Percentiles rank a stretch among this genome's conserved stretches.
Evolutionary conservation across 2,797 vertebrate species (phyloP).

Genomic region (Pitangus sulphuratus): DNA sequence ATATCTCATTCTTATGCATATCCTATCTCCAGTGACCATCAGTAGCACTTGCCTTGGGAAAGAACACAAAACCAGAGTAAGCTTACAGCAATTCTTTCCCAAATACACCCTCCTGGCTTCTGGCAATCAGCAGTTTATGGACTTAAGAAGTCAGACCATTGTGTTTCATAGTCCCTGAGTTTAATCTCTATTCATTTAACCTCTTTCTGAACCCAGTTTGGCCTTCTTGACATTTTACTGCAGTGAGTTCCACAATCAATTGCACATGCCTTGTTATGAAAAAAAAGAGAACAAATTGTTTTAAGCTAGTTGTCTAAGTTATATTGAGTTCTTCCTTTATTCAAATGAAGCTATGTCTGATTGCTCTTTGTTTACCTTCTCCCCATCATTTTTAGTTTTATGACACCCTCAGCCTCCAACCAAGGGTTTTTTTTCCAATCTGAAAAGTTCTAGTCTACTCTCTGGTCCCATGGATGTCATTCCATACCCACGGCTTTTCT

Average conservation of each 20-base stretch:
- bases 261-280: not conserved
- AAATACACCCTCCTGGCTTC: slow-evolving; percentile 29
- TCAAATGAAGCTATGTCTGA: not conserved
- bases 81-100: slow-evolving; percentile 40
- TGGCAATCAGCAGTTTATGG: slow-evolving; percentile 21
- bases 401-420: not conserved
- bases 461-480: not conserved
- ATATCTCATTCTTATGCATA: not conserved
- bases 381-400: not conserved
- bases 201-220: slow-evolving; percentile 8
- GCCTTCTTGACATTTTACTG: not conserved
- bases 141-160: slow-evolving; percentile 27
- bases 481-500: not conserved
- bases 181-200: slow-evolving; percentile 42
- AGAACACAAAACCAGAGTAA: slow-evolving; percentile 47
- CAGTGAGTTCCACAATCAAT: not conserved
- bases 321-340: not conserved
- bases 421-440: not conserved
- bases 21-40: slow-evolving; percentile 60
- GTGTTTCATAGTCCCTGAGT: not conserved
- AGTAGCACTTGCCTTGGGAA: slow-evolving; percentile 56
- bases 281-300: not conserved
- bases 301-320: not conserved
- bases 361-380: not conserved
- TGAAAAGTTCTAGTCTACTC: not conserved